Conservation (phyloP, 2,113 vertebrate species). For the Cottus gobio region DNA sequence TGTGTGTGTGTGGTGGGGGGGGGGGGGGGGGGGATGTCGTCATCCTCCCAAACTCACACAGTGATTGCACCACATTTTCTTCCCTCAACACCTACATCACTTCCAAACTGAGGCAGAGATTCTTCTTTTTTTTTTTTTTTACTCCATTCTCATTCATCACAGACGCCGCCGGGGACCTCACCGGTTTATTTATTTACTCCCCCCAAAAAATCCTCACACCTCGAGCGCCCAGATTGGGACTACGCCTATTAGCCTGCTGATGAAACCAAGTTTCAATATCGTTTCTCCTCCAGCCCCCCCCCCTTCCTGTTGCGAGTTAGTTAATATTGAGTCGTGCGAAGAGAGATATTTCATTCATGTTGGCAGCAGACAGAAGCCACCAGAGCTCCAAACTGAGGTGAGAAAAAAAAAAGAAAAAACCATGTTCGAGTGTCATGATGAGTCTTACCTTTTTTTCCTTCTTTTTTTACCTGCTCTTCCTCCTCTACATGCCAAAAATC, state of each 20-base stretch:
- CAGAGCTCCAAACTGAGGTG: neutral
- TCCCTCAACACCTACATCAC: conserved; percentile 27
- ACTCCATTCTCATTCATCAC: conserved; percentile 38
- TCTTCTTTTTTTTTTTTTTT: neutral
- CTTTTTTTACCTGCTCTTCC: conserved; percentile 63
- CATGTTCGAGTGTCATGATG: conserved; percentile 1
- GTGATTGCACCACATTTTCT: conserved; percentile 33
- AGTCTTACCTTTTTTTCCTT: conserved; percentile 75
- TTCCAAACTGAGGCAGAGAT: conserved; percentile 28
- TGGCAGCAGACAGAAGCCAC: conserved; percentile 21
- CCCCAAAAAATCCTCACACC: conserved; percentile 22
- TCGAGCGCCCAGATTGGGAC: conserved; percentile 16
- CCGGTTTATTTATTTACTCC: conserved; percentile 20
- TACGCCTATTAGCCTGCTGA: conserved; percentile 63
- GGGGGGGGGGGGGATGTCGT: conserved; percentile 8
- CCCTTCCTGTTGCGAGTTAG: neutral
- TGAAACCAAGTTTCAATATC: conserved; percentile 66
- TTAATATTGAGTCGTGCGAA: conserved; percentile 40
- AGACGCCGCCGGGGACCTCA: conserved; percentile 30
- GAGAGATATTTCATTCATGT: neutral
- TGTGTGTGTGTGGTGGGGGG: no score
- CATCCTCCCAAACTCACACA: conserved; percentile 48
- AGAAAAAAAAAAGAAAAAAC: neutral
- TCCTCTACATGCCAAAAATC: conserved; percentile 69
- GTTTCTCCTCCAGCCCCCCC: neutral